Evolutionary conservation across 2,797 vertebrate genomes (phyloP).

Genomic region (Labeo calbasu): DNA sequence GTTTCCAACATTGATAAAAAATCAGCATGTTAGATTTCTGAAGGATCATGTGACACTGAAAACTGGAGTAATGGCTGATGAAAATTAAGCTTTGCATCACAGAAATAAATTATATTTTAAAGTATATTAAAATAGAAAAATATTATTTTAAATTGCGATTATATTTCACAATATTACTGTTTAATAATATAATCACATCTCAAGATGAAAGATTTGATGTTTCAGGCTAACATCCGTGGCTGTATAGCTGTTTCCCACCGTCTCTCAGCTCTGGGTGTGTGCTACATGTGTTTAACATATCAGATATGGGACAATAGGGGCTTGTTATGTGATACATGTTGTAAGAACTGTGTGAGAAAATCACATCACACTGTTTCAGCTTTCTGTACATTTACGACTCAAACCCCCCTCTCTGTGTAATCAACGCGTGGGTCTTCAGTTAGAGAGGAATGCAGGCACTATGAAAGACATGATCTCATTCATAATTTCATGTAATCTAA

Average conservation of each 20-base stretch:
- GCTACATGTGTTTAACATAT: slow-evolving; percentile 57
- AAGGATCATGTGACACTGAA: too few relatives aligned
- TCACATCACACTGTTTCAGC: slow-evolving; percentile 50
- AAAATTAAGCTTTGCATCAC: too few relatives aligned
- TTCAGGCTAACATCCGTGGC: slow-evolving; percentile 4
- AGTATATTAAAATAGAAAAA: too few relatives aligned
- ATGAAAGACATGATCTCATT: slow-evolving; percentile 17
- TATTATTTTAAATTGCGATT: too few relatives aligned
- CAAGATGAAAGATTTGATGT: background rate
- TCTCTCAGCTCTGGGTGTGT: slow-evolving; percentile 11
- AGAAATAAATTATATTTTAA: too few relatives aligned
- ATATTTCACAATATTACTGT: too few relatives aligned
- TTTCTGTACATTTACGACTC: slow-evolving; percentile 45
- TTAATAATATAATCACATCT: background rate
- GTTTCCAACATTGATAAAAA: too few relatives aligned
- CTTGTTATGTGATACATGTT: slow-evolving; percentile 60
- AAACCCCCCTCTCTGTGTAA: background rate
- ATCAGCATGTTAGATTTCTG: too few relatives aligned
- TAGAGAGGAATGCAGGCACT: background rate
- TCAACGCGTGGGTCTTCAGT: background rate
- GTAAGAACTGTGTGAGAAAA: slow-evolving; percentile 43
- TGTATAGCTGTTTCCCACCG: background rate
- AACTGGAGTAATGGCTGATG: too few relatives aligned
- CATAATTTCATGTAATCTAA: background rate
- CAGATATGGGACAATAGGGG: slow-evolving; percentile 51